Percentiles rank a stretch among this genome's conserved stretches.
phyloP scores from a whole-genome alignment of 2,113 vertebrate genomes.

The Cathartes aura region DNA sequence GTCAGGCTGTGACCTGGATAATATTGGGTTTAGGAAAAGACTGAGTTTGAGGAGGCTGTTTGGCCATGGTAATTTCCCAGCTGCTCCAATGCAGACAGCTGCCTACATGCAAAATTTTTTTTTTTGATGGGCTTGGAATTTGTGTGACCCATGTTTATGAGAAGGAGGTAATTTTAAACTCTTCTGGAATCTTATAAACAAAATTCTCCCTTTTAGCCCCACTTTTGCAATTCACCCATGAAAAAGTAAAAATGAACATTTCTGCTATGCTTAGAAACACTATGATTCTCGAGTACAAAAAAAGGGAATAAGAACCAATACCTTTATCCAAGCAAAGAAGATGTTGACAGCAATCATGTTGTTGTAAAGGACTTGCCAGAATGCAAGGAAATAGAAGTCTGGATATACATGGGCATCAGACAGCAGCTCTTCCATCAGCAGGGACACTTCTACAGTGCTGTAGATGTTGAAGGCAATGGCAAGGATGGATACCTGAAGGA shows the following conservation, averaged over 20 bases:
- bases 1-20: not conserved
- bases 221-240: not conserved
- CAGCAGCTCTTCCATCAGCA: conserved; percentile 65
- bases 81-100: not conserved
- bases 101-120: not conserved
- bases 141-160: not conserved
- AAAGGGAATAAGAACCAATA: conserved; percentile 6
- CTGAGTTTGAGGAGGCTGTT: not conserved
- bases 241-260: not conserved
- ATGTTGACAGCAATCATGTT: conserved; percentile 67
- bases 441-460: conserved; percentile 27
- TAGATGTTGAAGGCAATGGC: conserved; percentile 61
- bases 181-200: not conserved
- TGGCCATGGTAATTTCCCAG: not conserved
- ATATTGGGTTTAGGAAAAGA: not conserved
- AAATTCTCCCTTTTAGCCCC: not conserved
- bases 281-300: not conserved
- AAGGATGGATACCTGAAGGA: conserved; percentile 61
- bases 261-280: not conserved
- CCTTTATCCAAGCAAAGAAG: conserved; percentile 76
- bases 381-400: conserved; percentile 73
- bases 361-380: conserved; percentile 66
- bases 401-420: conserved; percentile 42
- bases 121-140: not conserved
- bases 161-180: not conserved